A percentile compares a stretch with the other conserved stretches of the same genome.
phyloP scores from a whole-genome alignment of 2,888 invertebrate genomes.

The Ecdyonurus torrentis region DNA sequence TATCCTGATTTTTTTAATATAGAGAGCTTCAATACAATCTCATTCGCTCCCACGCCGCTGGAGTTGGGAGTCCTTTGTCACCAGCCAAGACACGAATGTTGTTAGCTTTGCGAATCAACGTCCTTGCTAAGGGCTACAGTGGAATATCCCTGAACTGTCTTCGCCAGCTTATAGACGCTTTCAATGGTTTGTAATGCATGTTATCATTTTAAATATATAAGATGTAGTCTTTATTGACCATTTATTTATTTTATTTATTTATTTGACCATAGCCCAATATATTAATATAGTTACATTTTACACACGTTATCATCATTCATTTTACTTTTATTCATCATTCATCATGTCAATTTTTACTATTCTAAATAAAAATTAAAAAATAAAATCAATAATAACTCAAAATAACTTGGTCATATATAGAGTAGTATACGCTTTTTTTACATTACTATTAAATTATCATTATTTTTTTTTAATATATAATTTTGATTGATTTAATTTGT shows the following conservation, averaged over 20 bases:
- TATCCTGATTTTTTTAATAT: slow-evolving; percentile 13
- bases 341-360: no score
- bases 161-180: slow-evolving; percentile 39
- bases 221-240: no score
- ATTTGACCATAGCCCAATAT: no score
- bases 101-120: slow-evolving; percentile 43
- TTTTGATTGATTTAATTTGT: no score
- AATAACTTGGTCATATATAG: no score
- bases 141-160: slow-evolving; percentile 41
- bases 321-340: no score
- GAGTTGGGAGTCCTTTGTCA: slow-evolving; percentile 41
- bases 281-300: no score
- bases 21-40: slow-evolving; percentile 43
- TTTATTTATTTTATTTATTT: no score
- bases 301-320: no score
- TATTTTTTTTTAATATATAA: background rate
- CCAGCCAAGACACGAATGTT: slow-evolving; percentile 42
- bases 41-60: slow-evolving; percentile 45
- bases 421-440: background rate
- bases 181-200: slow-evolving; percentile 35
- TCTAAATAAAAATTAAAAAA: no score
- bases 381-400: no score
- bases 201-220: no score
- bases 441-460: background rate
- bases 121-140: slow-evolving; percentile 48